Conservation (phyloP, 2,797 vertebrate species). For the Pipistrellus pipistrellus region DNA sequence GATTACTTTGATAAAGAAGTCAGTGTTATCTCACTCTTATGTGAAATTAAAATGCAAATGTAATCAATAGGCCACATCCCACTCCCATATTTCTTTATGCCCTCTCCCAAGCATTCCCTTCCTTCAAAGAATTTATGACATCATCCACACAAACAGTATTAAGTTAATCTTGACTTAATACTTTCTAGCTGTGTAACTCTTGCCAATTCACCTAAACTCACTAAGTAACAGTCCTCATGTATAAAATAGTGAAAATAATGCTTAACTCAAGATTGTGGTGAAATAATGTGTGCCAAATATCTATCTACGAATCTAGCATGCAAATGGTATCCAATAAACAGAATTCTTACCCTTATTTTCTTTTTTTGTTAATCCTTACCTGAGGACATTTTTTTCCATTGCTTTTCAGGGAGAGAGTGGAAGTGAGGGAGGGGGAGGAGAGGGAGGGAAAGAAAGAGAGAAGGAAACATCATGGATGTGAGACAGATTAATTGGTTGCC, state of each 20-base stretch:
- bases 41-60: not conserved
- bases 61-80: not conserved
- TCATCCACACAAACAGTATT: not conserved
- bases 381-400: too few species aligned
- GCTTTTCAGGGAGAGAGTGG: too few species aligned
- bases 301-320: not conserved
- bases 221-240: not conserved
- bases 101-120: not conserved
- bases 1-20: not conserved
- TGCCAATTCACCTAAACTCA: not conserved
- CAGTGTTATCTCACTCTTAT: not conserved
- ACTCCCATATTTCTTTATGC: not conserved
- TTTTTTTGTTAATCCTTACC: not conserved
- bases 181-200: not conserved
- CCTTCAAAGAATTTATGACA: not conserved
- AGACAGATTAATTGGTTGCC: too few species aligned
- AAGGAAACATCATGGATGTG: too few species aligned
- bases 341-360: not conserved
- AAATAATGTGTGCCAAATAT: constrained; percentile 14
- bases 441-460: too few species aligned
- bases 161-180: not conserved
- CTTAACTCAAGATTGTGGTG: not conserved
- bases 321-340: constrained; percentile 8
- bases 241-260: not conserved
- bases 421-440: too few species aligned